Conservation (phyloP, 2,113 vertebrate genomes). For the Peucedramus taeniatus region DNA sequence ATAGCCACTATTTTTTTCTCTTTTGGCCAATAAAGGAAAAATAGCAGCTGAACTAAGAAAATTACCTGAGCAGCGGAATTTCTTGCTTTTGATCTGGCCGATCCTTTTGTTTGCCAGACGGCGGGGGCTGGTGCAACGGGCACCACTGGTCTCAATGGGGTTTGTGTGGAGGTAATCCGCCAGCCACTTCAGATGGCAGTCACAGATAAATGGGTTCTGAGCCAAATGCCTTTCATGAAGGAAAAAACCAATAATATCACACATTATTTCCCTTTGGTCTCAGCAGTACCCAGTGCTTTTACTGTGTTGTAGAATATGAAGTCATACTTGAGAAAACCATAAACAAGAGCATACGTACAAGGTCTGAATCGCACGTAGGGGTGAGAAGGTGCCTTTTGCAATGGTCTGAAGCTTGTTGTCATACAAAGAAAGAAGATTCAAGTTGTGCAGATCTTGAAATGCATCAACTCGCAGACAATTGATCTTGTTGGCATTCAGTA, state of each 20-base stretch:
- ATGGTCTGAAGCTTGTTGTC: constrained; percentile 99
- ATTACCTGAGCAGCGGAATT: constrained; percentile 99
- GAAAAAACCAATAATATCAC: constrained; percentile 34
- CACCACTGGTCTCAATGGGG: constrained; percentile 98
- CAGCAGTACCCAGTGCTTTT: not conserved
- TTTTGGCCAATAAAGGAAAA: constrained; percentile 33
- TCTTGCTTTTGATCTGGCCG: constrained; percentile 99
- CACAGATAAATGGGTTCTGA: constrained; percentile 99
- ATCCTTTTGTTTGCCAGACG: constrained; percentile 98
- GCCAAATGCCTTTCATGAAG: constrained; percentile 89
- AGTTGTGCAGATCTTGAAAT: constrained; percentile 98
- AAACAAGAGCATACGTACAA: constrained; percentile 80
- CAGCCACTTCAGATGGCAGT: constrained; percentile 99
- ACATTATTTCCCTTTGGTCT: constrained; percentile 39
- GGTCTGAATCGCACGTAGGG: constrained; percentile 93
- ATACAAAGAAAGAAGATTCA: constrained; percentile 96
- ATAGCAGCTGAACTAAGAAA: constrained; percentile 38
- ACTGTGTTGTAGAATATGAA: not conserved
- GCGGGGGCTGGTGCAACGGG: constrained; percentile 96
- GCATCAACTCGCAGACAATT: constrained; percentile 95
- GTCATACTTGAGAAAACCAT: not conserved
- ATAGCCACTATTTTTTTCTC: not conserved
- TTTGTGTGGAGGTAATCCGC: constrained; percentile 99
- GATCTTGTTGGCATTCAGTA: constrained; percentile 99
- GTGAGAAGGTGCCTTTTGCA: constrained; percentile 95